Conservation (phyloP, 2,113 vertebrate species). For the Cebus imitator region DNA sequence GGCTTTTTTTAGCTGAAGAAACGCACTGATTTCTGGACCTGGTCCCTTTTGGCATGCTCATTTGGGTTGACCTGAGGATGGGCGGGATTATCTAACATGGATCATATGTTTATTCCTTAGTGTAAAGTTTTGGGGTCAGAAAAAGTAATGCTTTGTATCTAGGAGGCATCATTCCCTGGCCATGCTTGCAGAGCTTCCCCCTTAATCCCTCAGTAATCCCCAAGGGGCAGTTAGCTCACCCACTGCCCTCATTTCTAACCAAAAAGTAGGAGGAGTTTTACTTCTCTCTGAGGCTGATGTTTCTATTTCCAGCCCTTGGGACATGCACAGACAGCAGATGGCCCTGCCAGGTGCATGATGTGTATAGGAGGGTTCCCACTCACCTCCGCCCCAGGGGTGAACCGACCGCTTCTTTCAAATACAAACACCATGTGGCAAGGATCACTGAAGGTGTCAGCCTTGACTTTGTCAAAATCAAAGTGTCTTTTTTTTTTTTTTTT, state of each 20-base stretch:
- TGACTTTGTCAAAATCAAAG: background rate
- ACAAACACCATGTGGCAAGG: background rate
- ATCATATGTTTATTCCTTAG: background rate
- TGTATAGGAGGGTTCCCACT: background rate
- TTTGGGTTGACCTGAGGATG: background rate
- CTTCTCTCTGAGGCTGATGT: background rate
- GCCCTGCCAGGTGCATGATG: background rate
- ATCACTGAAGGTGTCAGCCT: background rate
- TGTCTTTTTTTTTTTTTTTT: no score
- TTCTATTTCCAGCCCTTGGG: background rate
- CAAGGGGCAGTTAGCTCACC: background rate
- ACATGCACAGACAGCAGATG: background rate
- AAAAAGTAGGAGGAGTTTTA: background rate
- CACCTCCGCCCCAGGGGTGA: accelerated
- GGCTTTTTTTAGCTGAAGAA: background rate
- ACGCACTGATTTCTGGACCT: background rate
- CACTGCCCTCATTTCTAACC: background rate
- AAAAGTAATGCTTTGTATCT: background rate
- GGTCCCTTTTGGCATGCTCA: background rate
- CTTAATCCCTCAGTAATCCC: background rate
- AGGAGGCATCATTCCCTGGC: background rate
- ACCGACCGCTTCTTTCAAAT: background rate
- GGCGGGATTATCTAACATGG: background rate
- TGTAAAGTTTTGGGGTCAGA: background rate
- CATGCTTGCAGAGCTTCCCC: background rate